Evolutionary conservation across 23 tunicate species (phyloP).

Genomic region (Corella eumyota): DNA sequence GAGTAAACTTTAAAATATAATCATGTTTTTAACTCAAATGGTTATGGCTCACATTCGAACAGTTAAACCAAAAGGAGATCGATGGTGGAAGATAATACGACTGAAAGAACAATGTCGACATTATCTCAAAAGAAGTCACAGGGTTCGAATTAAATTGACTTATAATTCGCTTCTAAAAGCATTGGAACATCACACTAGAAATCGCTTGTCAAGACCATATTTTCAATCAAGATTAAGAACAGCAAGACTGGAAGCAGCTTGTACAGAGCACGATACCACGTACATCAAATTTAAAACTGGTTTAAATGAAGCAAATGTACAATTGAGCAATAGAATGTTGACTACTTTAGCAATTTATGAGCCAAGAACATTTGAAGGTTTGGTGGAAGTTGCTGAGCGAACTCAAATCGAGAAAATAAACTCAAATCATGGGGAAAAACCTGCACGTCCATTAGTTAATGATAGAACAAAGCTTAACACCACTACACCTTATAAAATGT

Average conservation of each 20-base stretch:
- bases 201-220: slow-evolving; percentile 14
- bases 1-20: no score
- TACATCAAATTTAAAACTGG: slow-evolving; percentile 12
- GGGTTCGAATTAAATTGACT: slow-evolving; percentile 33
- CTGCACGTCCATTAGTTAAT: slow-evolving; percentile 43
- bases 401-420: slow-evolving; percentile 36
- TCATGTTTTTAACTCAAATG: no score
- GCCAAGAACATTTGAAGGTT: slow-evolving; percentile 67
- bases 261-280: slow-evolving; percentile 32
- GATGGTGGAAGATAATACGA: slow-evolving; percentile 54
- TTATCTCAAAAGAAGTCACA: slow-evolving; percentile 15
- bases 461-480: not conserved
- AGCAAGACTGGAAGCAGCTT: slow-evolving; percentile 55
- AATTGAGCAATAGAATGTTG: slow-evolving; percentile 32
- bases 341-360: slow-evolving; percentile 62
- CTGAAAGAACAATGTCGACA: slow-evolving; percentile 65
- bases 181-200: slow-evolving; percentile 17
- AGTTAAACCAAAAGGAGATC: slow-evolving; percentile 6
- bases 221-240: slow-evolving; percentile 23
- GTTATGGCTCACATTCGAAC: no score
- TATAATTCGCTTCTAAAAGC: slow-evolving; percentile 11
- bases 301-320: slow-evolving; percentile 12
- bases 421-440: slow-evolving; percentile 19
- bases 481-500: slow-evolving; percentile 1
- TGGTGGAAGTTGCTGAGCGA: slow-evolving; percentile 63